Evolutionary conservation across 2,113 vertebrate species (phyloP).

Genomic region (Vulpes lagopus): DNA sequence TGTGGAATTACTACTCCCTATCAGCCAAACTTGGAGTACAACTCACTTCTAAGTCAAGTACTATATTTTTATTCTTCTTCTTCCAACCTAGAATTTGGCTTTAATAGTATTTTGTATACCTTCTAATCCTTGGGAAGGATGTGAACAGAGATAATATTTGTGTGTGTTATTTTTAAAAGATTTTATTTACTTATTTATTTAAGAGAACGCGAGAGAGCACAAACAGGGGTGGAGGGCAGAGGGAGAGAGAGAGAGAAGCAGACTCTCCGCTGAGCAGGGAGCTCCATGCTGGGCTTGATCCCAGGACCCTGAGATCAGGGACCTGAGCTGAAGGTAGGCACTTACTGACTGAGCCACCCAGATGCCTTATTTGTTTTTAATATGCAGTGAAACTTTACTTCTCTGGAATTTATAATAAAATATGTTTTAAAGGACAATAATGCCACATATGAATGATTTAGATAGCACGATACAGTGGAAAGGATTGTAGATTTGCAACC

Average conservation of each 20-base stretch:
- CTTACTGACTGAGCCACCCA: too few species aligned
- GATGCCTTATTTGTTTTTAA: constrained; percentile 4
- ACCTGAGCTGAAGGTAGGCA: too few species aligned
- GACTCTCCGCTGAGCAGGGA: too few species aligned
- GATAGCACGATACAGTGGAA: neutral
- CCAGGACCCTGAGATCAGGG: too few species aligned
- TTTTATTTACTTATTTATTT: too few species aligned
- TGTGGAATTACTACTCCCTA: neutral
- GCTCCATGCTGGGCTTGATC: too few species aligned
- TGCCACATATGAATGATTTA: neutral
- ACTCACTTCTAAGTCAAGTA: neutral
- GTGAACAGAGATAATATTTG: neutral
- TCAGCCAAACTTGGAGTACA: neutral
- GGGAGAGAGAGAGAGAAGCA: too few species aligned
- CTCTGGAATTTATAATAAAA: constrained; percentile 31
- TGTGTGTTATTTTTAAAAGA: neutral
- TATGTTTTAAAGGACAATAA: constrained; percentile 45
- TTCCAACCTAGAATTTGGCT: neutral
- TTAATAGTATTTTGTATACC: neutral
- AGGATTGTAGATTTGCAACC: neutral
- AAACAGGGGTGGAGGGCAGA: too few species aligned
- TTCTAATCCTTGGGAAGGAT: constrained; percentile 22
- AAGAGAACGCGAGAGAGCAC: too few species aligned
- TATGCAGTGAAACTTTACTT: neutral
- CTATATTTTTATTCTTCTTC: neutral